phyloP scores from a whole-genome alignment of 2,888 invertebrate species.

The Odontomyia ornata region DNA sequence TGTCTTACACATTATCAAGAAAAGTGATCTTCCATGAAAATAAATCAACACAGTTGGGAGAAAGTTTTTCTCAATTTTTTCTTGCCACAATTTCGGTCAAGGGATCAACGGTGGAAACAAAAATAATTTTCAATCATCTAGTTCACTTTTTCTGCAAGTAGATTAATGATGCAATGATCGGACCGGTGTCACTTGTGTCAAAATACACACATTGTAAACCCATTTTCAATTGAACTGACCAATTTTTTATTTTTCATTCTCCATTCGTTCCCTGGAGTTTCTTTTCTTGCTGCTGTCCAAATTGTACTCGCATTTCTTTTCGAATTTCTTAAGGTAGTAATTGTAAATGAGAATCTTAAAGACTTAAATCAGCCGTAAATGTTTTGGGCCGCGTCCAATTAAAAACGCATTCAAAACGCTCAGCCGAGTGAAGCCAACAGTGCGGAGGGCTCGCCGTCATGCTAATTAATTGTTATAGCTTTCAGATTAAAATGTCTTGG shows the following conservation, averaged over 20 bases:
- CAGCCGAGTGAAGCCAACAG: not conserved
- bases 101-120: constrained; percentile 3
- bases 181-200: constrained; percentile 23
- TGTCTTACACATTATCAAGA: too few relatives aligned
- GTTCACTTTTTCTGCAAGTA: constrained; percentile 11
- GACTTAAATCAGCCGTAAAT: constrained; percentile 24
- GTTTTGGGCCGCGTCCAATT: constrained; percentile 11
- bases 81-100: not conserved
- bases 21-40: not conserved
- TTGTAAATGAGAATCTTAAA: not conserved
- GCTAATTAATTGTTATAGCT: constrained; percentile 23
- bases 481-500: constrained; percentile 19
- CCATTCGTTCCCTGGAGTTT: too few relatives aligned
- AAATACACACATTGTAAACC: not conserved
- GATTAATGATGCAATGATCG: constrained; percentile 19
- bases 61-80: not conserved
- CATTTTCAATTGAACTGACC: too few relatives aligned
- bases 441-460: constrained; percentile 1
- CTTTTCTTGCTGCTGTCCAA: too few relatives aligned
- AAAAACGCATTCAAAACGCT: constrained; percentile 5
- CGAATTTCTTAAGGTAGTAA: too few relatives aligned
- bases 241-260: too few relatives aligned
- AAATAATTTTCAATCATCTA: constrained; percentile 24
- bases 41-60: not conserved
- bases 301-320: too few relatives aligned